Evolutionary conservation across 2,888 invertebrate species (phyloP), one percentile per base, ranked within the genome.

Genomic region (Drosophila kuntzei): DNA sequence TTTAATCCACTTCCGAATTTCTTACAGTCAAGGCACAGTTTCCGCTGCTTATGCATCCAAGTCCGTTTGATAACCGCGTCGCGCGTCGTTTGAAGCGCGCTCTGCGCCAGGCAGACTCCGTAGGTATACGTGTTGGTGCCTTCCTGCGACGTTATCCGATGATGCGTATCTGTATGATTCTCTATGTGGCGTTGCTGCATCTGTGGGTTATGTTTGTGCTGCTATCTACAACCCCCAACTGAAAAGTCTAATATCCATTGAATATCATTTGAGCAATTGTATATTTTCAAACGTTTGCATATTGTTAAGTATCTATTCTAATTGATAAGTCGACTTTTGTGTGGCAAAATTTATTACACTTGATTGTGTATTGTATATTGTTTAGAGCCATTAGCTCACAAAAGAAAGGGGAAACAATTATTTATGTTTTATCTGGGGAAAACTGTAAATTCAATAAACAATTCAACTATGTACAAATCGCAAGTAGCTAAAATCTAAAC

Each of bases 161-260:
- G 46, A 95, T 97, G 63, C 94, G 98, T 83, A 94, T 97, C 64
- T 95, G 96, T 90, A 94, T 97, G n/a, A 94, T 98, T 68, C 92
- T 95, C 82, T 98, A 98, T 91, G 96, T 98, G 94, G 97, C 95
- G n/a, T 92, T 96, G 53, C 93, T 97, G 12, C 97, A 97, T 91
- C 92, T 97, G 18, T 97, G 97, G 97, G 96, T 97, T 53, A 93
- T 96, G 91, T 94, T 96, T 53, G 96, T 97, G 16, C 92, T 97
- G 57, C 93, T 96, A 61, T 95, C 96, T 4, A 96, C 95, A 3
- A 90, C 92, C 5, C 91, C 91, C 37, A 89, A 90, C 53, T 90
- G 62, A 87, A 55, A 12, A 34, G 7, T 8, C 29, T 2, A 36
- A 41, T 44, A 41, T 6, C 7, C 18, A 32, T 59, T 49, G 4